Evolutionary conservation across 2,113 vertebrate species (phyloP).

Genomic region (Odocoileus hemionus): DNA sequence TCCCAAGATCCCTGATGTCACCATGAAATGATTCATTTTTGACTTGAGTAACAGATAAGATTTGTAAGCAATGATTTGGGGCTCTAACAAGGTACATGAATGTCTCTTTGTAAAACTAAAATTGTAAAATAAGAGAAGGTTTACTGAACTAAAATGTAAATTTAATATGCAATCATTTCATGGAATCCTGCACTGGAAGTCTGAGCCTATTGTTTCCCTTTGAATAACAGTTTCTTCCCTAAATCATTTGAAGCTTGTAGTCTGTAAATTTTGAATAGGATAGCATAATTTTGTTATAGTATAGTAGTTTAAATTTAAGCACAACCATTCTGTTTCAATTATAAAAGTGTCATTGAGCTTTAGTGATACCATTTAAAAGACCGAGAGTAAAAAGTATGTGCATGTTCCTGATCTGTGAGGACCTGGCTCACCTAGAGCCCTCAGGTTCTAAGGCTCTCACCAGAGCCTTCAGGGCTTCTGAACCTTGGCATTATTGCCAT

Average conservation of each 20-base stretch:
- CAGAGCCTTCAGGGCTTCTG: neutral
- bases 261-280: neutral
- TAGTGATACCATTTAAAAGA: neutral
- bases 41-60: neutral
- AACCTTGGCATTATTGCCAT: neutral
- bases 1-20: neutral
- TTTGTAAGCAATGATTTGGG: neutral
- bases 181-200: fast-evolving
- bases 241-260: neutral
- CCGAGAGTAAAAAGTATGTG: neutral
- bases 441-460: too few relatives aligned
- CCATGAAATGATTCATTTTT: neutral
- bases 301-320: neutral
- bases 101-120: neutral
- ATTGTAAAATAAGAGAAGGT: neutral
- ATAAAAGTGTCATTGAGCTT: neutral
- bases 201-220: neutral
- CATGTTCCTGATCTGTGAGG: neutral
- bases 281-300: neutral
- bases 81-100: neutral
- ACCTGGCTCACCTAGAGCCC: neutral
- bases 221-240: neutral
- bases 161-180: neutral
- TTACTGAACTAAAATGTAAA: neutral
- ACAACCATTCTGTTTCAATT: neutral